A percentile compares a stretch with the other conserved stretches of the same genome.
Evolutionary conservation across 2,113 vertebrate species (phyloP).

Genomic region (Vulpes ferrilata): DNA sequence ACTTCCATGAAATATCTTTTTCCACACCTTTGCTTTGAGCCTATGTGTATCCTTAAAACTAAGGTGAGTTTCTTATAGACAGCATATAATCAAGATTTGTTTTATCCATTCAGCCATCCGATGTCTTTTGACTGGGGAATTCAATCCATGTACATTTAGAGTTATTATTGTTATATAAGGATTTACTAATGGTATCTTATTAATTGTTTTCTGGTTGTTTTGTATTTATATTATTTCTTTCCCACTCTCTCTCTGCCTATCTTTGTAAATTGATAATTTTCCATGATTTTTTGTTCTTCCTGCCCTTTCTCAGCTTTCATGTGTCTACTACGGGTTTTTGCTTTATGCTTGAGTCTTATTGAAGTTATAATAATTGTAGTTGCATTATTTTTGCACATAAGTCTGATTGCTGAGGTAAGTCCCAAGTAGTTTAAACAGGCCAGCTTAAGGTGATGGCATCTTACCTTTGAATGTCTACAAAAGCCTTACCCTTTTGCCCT

Average conservation of each 20-base stretch:
- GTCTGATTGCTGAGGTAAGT: neutral
- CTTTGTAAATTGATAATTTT: neutral
- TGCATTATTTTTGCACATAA: neutral
- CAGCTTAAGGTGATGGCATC: neutral
- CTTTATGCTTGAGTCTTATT: neutral
- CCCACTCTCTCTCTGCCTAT: neutral
- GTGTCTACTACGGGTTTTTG: neutral
- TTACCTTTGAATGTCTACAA: neutral
- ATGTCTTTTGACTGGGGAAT: neutral
- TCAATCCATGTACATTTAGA: neutral
- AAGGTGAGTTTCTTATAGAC: neutral
- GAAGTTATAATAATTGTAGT: neutral
- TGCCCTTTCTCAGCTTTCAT: neutral
- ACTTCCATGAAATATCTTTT: neutral
- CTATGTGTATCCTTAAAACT: neutral
- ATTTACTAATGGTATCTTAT: neutral
- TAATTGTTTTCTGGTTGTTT: neutral
- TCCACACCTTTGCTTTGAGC: neutral
- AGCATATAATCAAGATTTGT: neutral
- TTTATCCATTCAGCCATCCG: neutral
- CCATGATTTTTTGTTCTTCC: neutral
- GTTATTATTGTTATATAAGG: neutral
- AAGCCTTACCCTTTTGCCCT: neutral
- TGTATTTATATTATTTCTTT: neutral
- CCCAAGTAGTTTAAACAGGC: neutral